Conservation (phyloP, 30 jellyfish, hydroid and myxozoan genomes). For the Cassiopea andromeda region DNA sequence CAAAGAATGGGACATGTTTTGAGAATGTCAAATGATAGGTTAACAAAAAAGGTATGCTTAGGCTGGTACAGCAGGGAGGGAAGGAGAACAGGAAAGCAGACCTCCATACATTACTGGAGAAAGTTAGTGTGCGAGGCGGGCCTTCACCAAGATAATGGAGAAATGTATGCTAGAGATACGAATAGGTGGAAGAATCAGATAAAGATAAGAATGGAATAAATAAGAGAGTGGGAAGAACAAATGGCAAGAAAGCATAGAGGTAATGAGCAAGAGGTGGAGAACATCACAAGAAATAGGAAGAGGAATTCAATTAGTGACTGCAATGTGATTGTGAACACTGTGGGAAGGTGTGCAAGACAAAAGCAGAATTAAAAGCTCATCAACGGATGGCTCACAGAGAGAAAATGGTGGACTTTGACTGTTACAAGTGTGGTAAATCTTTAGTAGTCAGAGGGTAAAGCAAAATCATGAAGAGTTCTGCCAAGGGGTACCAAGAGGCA, state of each 20-base stretch:
- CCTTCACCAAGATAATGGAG: background rate
- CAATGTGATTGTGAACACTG: background rate
- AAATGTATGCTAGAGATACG: background rate
- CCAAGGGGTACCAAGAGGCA: background rate
- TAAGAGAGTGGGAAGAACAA: background rate
- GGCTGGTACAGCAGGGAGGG: constrained; percentile 1
- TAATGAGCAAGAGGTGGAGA: background rate
- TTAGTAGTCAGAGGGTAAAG: background rate
- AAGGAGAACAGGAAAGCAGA: constrained; percentile 9
- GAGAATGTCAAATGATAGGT: background rate
- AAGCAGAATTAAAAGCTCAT: background rate
- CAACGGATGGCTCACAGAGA: constrained; percentile 10
- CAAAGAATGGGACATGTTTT: constrained; percentile 11
- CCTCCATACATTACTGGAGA: constrained; percentile 4
- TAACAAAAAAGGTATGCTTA: background rate
- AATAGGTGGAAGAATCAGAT: background rate
- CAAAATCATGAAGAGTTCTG: constrained; percentile 5
- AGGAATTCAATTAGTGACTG: background rate
- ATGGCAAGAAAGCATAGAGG: constrained; percentile 1
- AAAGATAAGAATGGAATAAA: background rate
- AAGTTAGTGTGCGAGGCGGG: constrained; percentile 1
- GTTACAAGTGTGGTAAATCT: background rate
- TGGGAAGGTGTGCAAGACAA: background rate
- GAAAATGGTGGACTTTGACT: background rate
- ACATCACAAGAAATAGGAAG: background rate